phyloP scores from a whole-genome alignment of 2,888 invertebrate genomes.

The Neoitamus cyanurus region DNA sequence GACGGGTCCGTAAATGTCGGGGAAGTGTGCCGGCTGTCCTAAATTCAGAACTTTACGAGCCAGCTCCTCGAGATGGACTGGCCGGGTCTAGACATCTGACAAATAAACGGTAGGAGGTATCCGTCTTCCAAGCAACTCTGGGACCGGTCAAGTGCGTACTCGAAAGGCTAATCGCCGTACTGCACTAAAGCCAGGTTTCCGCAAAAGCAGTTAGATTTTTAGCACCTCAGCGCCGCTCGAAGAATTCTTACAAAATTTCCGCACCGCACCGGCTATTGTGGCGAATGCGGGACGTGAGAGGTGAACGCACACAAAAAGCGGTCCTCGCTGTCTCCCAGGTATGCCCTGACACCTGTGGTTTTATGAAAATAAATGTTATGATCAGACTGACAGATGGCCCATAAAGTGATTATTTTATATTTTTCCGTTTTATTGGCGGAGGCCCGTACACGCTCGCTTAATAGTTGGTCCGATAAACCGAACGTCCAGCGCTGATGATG shows the following conservation, averaged over 20 bases:
- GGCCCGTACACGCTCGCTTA: not conserved
- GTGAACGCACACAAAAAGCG: not conserved
- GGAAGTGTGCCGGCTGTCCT: constrained; percentile 51
- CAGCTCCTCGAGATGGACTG: not conserved
- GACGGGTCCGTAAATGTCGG: constrained; percentile 48
- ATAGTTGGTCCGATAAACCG: constrained; percentile 7
- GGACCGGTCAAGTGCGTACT: not conserved
- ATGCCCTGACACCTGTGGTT: constrained; percentile 48
- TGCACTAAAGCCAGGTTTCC: not conserved
- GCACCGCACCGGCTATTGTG: not conserved
- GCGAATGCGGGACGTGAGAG: not conserved
- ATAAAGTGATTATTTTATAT: constrained; percentile 52
- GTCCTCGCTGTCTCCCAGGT: not conserved
- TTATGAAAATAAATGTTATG: constrained; percentile 50
- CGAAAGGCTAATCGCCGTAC: not conserved
- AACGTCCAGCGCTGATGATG: constrained; percentile 14
- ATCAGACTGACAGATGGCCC: constrained; percentile 50
- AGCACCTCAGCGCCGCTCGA: not conserved
- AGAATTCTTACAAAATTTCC: not conserved
- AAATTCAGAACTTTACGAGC: constrained; percentile 49
- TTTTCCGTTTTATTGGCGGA: constrained; percentile 37
- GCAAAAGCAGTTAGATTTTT: not conserved
- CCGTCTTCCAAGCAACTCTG: not conserved
- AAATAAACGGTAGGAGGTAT: constrained; percentile 43
- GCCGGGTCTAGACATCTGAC: constrained; percentile 36